A percentile compares a stretch with the other conserved stretches of the same genome.
phyloP scores from a whole-genome alignment of 2,888 invertebrate genomes.

The Limenitis camilla region DNA sequence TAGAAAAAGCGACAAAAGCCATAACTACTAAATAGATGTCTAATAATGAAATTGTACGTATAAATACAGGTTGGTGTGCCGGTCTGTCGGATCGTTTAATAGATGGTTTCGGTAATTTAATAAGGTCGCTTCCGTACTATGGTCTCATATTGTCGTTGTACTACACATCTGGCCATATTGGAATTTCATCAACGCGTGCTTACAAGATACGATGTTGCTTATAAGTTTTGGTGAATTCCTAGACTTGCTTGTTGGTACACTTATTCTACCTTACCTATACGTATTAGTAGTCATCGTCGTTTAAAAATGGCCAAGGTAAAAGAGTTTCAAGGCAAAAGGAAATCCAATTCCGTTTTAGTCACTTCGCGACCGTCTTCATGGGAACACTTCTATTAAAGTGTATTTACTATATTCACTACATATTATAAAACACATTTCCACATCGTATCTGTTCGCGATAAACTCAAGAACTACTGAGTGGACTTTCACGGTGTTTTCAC shows the following conservation, averaged over 20 bases:
- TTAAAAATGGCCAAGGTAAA: no score
- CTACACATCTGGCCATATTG: constrained; percentile 21
- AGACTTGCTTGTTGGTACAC: constrained; percentile 15
- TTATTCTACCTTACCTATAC: constrained; percentile 1
- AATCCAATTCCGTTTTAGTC: no score
- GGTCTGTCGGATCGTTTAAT: constrained; percentile 67
- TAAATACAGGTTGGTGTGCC: constrained; percentile 63
- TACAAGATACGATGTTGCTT: constrained; percentile 14
- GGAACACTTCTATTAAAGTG: no score
- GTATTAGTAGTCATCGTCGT: not conserved
- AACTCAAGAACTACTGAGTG: no score
- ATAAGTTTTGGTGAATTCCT: constrained; percentile 7
- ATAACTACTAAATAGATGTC: constrained; percentile 68
- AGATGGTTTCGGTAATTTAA: constrained; percentile 49
- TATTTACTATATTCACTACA: no score
- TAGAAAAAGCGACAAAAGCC: constrained; percentile 72
- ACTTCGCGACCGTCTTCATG: no score
- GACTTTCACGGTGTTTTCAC: no score
- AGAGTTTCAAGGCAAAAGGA: no score
- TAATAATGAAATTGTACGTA: constrained; percentile 72
- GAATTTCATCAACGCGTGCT: constrained; percentile 23
- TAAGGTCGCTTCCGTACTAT: constrained; percentile 49
- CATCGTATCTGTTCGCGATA: no score
- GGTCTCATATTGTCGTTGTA: constrained; percentile 23
- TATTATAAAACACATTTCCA: no score